These are phyloP conservation scores for Amphipoea oculea DNA, from an alignment of 2,888 invertebrate genomes.

Conservation along the genomic window DNA sequence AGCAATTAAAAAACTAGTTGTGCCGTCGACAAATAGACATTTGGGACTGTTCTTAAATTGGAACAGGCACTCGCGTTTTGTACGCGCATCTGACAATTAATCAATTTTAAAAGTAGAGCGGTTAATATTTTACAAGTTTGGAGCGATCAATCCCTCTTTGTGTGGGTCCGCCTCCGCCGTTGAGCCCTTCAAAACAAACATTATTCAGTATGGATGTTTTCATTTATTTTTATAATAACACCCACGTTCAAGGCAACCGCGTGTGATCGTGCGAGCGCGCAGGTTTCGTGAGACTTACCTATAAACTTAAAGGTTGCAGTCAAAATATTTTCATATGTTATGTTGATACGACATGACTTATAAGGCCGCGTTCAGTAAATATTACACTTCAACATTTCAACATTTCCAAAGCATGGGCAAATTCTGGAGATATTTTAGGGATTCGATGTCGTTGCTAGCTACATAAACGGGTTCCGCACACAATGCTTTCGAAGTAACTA, in stretches of 20 bases:
- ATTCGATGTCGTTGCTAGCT: slow-evolving; percentile 53
- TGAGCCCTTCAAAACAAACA: slow-evolving; percentile 88
- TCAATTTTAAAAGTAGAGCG: slow-evolving; percentile 87
- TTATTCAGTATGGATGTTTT: slow-evolving; percentile 86
- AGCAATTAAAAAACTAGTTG: slow-evolving; percentile 81
- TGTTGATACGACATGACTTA: slow-evolving; percentile 53
- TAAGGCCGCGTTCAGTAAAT: slow-evolving; percentile 69
- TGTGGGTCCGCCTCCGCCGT: slow-evolving; percentile 87
- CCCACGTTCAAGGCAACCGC: slow-evolving; percentile 80
- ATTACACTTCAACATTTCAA: slow-evolving; percentile 65
- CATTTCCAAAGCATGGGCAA: slow-evolving; percentile 53
- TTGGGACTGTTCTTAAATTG: slow-evolving; percentile 81
- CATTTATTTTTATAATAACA: slow-evolving; percentile 87
- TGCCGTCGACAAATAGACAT: slow-evolving; percentile 79
- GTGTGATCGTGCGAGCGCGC: slow-evolving; percentile 79
- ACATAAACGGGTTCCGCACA: slow-evolving; percentile 80
- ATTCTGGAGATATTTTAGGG: slow-evolving; percentile 62
- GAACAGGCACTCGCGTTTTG: slow-evolving; percentile 76
- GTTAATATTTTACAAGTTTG: slow-evolving; percentile 84
- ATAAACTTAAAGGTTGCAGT: slow-evolving; percentile 74
- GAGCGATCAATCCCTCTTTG: slow-evolving; percentile 87
- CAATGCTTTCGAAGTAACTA: slow-evolving; percentile 80
- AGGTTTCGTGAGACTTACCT: slow-evolving; percentile 80
- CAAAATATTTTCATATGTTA: slow-evolving; percentile 74
- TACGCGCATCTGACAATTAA: slow-evolving; percentile 85